Percentiles rank a stretch among this genome's conserved stretches.
Evolutionary conservation across 2,113 vertebrate species (phyloP).

Genomic region (Tragelaphus buxtoni): DNA sequence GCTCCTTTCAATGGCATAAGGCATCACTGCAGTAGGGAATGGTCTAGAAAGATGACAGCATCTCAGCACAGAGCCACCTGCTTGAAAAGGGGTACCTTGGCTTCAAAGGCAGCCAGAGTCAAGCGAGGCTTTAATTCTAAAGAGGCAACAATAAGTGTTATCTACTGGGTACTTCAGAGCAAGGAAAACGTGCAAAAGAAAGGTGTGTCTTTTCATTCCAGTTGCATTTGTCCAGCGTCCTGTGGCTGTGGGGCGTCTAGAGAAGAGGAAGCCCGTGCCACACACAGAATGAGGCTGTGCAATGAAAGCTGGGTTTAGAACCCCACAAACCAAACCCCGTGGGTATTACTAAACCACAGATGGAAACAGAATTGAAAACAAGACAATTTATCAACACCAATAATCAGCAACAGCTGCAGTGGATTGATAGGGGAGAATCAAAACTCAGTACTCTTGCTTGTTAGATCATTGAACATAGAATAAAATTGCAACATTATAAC

Average conservation of each 20-base stretch:
- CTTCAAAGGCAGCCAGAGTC: background rate
- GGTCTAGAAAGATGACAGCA: rapidly evolving
- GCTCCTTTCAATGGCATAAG: background rate
- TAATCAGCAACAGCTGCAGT: rapidly evolving
- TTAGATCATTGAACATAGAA: background rate
- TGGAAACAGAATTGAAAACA: background rate
- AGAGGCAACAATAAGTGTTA: rapidly evolving
- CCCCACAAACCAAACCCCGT: background rate
- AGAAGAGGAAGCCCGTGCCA: background rate
- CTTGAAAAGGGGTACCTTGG: background rate
- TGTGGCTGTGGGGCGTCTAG: rapidly evolving
- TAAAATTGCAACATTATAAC: background rate
- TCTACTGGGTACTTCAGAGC: background rate
- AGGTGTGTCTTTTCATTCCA: background rate
- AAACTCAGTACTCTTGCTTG: background rate
- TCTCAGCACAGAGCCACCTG: background rate
- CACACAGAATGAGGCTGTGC: background rate
- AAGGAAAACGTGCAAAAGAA: background rate
- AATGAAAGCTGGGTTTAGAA: rapidly evolving
- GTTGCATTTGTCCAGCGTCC: background rate
- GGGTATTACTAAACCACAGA: background rate
- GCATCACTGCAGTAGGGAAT: rapidly evolving
- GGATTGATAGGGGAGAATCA: background rate
- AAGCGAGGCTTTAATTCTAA: background rate
- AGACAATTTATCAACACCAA: background rate